Evolutionary conservation across 2,888 invertebrate species (phyloP), one percentile per base, ranked within the genome.

Genomic region (Heterodera filipjevi): DNA sequence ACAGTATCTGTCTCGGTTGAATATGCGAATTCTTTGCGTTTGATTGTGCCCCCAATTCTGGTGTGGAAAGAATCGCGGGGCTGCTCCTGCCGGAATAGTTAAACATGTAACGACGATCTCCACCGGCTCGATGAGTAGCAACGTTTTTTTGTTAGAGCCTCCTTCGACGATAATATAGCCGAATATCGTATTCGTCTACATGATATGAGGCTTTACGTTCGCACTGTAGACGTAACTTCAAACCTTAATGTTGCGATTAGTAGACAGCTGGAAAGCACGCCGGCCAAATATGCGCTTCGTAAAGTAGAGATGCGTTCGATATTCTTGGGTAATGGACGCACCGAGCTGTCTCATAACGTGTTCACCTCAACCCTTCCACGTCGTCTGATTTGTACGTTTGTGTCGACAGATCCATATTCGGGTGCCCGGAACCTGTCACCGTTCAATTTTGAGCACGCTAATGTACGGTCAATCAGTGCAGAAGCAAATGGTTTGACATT

Each of bases 371-470:
- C n/a, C n/a, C n/a, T n/a, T n/a, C n/a, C n/a, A n/a, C n/a, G n/a
- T n/a, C n/a, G n/a, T n/a, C n/a, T n/a, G n/a, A n/a, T n/a, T n/a
- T n/a, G n/a, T n/a, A n/a, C n/a, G n/a, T 39, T 39, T 39, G 39
- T 39, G 39, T 39, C 39, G 3, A 39, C 39, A 10, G 39, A 39
- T 10, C 5, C 39, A 39, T 39, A 39, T 39, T 39, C 39, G 10
- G 39, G 39, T 10, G 39, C 39, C 39, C 39, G 39, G n/a, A n/a
- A n/a, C n/a, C n/a, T n/a, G n/a, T n/a, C n/a, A n/a, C n/a, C n/a
- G n/a, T n/a, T n/a, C n/a, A 39, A 39, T 39, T 72, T 35, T 39
- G 72, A 72, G 22, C 33, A 72, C 53, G 72, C 72, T 2, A 72
- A 72, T 22, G 32, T 72, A 16, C 72, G 39, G 1, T 44, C 72